Conservation (phyloP, 2,888 invertebrate species). For the Notocelia uddmanniana region DNA sequence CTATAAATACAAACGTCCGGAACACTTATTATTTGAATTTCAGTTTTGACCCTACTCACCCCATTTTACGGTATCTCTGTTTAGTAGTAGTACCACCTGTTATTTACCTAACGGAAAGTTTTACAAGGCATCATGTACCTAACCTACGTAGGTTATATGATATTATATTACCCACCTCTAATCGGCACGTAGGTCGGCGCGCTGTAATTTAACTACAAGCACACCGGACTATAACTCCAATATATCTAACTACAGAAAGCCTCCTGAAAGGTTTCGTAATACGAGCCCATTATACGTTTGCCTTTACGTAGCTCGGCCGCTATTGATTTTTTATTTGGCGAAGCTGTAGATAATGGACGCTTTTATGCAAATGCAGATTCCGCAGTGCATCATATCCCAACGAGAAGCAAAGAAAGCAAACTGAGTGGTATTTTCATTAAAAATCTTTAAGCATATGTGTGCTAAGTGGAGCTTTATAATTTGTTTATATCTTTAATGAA, state of each 20-base stretch:
- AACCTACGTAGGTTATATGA: not conserved
- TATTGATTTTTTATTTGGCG: slow-evolving; percentile 82
- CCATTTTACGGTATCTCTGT: not conserved
- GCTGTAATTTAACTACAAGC: not conserved
- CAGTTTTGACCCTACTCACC: no score
- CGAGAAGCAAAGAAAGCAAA: slow-evolving; percentile 49
- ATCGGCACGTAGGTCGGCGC: not conserved
- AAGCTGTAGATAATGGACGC: slow-evolving; percentile 79
- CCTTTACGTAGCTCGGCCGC: slow-evolving; percentile 54
- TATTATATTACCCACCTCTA: not conserved
- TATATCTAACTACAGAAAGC: slow-evolving; percentile 1
- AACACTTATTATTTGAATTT: no score
- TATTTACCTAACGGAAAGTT: not conserved
- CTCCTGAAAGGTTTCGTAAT: slow-evolving; percentile 33
- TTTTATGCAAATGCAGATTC: slow-evolving; percentile 83
- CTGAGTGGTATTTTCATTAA: no score
- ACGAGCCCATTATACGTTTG: slow-evolving; percentile 33
- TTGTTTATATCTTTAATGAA: no score
- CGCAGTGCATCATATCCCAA: slow-evolving; percentile 78
- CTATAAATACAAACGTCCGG: no score
- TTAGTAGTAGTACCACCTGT: not conserved
- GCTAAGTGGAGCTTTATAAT: no score
- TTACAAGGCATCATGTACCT: not conserved
- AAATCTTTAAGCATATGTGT: no score
- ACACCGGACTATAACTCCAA: not conserved